Conservation (phyloP, 2,797 vertebrate genomes). For the Eulemur rubriventer region DNA sequence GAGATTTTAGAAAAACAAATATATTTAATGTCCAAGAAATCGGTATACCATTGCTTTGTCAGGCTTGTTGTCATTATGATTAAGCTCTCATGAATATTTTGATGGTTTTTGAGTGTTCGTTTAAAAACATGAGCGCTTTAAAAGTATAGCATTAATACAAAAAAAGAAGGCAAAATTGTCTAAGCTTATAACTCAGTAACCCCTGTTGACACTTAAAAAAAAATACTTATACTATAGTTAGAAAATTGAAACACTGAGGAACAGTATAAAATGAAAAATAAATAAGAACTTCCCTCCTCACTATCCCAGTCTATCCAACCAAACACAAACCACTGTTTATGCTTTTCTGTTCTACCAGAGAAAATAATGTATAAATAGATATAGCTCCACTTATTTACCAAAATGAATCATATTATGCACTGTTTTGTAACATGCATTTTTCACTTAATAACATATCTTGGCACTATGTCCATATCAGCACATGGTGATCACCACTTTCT, state of each 20-base stretch:
- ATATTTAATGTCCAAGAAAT: not conserved
- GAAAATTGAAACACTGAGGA: slow-evolving; percentile 24
- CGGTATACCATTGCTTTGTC: not conserved
- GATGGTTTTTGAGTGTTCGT: slow-evolving; percentile 35
- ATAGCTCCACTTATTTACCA: not conserved
- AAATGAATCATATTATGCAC: not conserved
- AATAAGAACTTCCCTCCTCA: not conserved
- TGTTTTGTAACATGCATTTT: not conserved
- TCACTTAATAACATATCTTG: not conserved
- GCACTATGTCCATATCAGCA: not conserved
- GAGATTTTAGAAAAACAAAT: not conserved
- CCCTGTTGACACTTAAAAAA: not conserved
- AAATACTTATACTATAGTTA: not conserved
- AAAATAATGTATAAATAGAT: not conserved
- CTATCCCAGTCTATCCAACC: not conserved
- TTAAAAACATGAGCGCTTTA: slow-evolving; percentile 13
- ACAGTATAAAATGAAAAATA: not conserved
- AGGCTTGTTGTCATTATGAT: slow-evolving; percentile 35
- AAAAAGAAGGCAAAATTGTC: not conserved
- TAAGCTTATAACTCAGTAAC: slow-evolving; percentile 30
- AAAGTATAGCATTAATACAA: slow-evolving; percentile 7
- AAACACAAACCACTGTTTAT: not conserved
- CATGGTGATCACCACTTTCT: not conserved
- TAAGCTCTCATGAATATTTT: slow-evolving; percentile 33
- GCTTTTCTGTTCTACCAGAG: not conserved